Conservation (phyloP, 2,113 vertebrate species). For the Chinchilla lanigera region DNA sequence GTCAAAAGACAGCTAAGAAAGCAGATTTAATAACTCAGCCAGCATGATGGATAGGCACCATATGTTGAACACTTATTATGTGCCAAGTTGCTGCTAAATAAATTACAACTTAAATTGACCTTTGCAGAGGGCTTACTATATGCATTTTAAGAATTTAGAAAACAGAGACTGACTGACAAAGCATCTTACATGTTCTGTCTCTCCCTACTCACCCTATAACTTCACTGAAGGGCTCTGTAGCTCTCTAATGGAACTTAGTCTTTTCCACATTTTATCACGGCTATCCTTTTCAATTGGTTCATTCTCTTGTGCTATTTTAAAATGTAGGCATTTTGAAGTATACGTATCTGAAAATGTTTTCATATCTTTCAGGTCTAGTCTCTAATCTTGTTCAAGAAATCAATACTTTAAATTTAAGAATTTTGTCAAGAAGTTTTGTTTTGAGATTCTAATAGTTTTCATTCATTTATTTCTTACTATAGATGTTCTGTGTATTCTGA, state of each 20-base stretch:
- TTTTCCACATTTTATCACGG: neutral
- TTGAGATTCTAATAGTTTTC: neutral
- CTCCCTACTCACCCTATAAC: neutral
- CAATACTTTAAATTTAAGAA: neutral
- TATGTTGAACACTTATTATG: neutral
- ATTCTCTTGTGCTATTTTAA: neutral
- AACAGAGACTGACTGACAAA: neutral
- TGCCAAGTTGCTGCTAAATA: neutral
- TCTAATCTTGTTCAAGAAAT: neutral
- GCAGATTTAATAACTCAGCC: neutral
- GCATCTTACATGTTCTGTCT: neutral
- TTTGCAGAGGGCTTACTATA: neutral
- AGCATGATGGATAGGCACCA: neutral
- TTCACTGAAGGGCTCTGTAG: neutral
- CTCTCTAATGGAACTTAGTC: neutral
- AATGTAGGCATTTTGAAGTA: neutral
- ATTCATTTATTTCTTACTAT: slow-evolving; percentile 14
- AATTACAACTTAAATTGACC: neutral
- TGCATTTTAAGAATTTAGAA: neutral
- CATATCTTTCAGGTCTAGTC: neutral
- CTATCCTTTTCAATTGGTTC: neutral
- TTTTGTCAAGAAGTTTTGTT: neutral
- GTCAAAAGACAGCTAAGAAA: neutral
- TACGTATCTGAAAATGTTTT: neutral
- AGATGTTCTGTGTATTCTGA: neutral